phyloP scores from a whole-genome alignment of 2,888 invertebrate species.

The Lasioglossum oenotherae region DNA sequence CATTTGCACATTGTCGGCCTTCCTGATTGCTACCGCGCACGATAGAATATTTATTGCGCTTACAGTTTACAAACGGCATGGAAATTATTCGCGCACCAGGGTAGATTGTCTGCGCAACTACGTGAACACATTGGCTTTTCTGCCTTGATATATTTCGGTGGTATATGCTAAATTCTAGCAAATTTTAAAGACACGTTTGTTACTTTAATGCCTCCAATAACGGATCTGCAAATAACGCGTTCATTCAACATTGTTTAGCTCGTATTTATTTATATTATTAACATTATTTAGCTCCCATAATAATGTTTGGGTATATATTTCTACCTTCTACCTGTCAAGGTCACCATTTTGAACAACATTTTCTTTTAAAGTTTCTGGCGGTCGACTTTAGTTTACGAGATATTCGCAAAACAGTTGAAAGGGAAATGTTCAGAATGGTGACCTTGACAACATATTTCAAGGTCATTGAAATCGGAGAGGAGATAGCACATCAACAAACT shows the following conservation, averaged over 20 bases:
- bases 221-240: not conserved
- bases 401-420: too few species aligned
- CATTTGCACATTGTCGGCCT: conserved; percentile 57
- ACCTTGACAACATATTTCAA: too few species aligned
- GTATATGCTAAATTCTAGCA: conserved; percentile 28
- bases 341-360: too few species aligned
- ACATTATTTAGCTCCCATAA: not conserved
- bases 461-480: too few species aligned
- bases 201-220: not conserved
- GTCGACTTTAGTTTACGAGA: too few species aligned
- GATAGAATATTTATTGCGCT: conserved; percentile 69
- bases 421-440: too few species aligned
- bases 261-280: not conserved
- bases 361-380: too few species aligned
- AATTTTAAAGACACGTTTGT: not conserved
- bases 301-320: not conserved
- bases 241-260: not conserved
- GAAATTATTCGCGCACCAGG: conserved; percentile 46
- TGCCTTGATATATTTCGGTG: conserved; percentile 7
- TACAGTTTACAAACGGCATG: conserved; percentile 64
- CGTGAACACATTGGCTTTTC: conserved; percentile 33
- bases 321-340: not conserved
- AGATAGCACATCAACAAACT: too few species aligned
- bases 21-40: conserved; percentile 63
- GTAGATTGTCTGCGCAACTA: conserved; percentile 24